These are phyloP conservation scores for Bergia puertoricense DNA, from an alignment of 92 coral and sea anemone species.

Conservation along the genomic window DNA sequence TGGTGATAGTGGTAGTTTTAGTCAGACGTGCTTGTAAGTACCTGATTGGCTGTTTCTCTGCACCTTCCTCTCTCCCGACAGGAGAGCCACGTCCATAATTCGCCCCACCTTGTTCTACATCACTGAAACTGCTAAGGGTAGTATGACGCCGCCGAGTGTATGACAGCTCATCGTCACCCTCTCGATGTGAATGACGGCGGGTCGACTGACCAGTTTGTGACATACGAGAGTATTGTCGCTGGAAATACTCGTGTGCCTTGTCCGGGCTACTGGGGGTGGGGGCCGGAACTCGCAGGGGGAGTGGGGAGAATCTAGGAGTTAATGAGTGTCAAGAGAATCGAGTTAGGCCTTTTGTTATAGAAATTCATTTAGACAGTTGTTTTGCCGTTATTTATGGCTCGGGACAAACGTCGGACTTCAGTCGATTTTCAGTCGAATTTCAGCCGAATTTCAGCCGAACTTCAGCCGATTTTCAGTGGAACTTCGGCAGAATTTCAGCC, in stretches of 20 bases:
- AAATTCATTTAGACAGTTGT: not conserved
- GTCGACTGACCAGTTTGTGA: conserved; percentile 49
- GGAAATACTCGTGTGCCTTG: conserved; percentile 58
- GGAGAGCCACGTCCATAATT: conserved; percentile 48
- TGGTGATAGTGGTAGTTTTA: not conserved
- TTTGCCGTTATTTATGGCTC: too few species aligned
- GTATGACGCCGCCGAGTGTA: conserved; percentile 56
- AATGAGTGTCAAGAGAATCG: not conserved
- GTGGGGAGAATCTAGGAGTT: conserved; percentile 73
- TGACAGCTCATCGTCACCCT: conserved; percentile 51
- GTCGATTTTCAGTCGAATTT: too few species aligned
- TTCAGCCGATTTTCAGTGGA: too few species aligned
- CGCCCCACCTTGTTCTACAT: conserved; percentile 46
- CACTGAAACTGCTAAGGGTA: conserved; percentile 58
- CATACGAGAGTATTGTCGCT: conserved; percentile 66
- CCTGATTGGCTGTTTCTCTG: conserved; percentile 2
- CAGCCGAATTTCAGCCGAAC: too few species aligned
- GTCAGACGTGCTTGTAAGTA: not conserved
- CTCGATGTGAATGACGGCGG: conserved; percentile 52
- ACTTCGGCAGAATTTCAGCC: too few species aligned
- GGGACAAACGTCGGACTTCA: too few species aligned
- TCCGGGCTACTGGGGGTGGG: conserved; percentile 95
- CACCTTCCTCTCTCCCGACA: conserved; percentile 43
- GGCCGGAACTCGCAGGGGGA: conserved; percentile 85
- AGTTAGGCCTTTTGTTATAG: not conserved